Evolutionary conservation across 1,140 invertebrate genomes (phyloP), one percentile per base, ranked within the genome.

Genomic region (Aphelinus atriplicis): DNA sequence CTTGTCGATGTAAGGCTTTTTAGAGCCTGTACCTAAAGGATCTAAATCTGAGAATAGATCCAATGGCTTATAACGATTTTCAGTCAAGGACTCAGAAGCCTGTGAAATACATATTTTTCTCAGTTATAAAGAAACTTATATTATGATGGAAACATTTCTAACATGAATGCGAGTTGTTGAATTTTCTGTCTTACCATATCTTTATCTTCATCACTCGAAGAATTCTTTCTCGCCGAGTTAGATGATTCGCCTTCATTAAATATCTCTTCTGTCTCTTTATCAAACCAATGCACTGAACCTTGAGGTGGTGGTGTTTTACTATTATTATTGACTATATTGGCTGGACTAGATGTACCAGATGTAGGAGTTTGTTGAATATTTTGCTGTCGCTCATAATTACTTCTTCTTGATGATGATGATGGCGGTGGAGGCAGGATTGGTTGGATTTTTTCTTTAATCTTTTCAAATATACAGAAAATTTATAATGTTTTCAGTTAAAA

Each of bases 31-130:
- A 82, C 95, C 95, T 81, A 97, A 87, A 69, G 96, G 95, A 91
- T 97, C 96, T 87, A 97, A 88, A 86, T 97, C 95, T 53, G 94
- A 96, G 89, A 97, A 97, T 78, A 96, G 94, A 90, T 96, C 95
- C 88, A 92, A 84, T 78, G 88, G 87, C 6, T 85, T 85, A 63
- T 77, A 77, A 7, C 56, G 75, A 56, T 76, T 60, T 53, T 68
- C 46, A 7, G 45, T 3, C 48, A 60, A 7, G 1, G 51, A 62
- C 43, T 62, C 3, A 2, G 69, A 61, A 62, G 61, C 1, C 73
- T 75, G 55, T 10, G 57, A 75, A 69, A 75, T 3, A 48, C 43
- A 60, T 60, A 26, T 26, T 26, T 26, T 26, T 26, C 26, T 26
- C 26, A 26, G 0, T 26, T 26, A 26, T 26, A 26, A 26, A 60